Evolutionary conservation across 2,113 vertebrate species (phyloP).

Genomic region (Albula glossodonta): DNA sequence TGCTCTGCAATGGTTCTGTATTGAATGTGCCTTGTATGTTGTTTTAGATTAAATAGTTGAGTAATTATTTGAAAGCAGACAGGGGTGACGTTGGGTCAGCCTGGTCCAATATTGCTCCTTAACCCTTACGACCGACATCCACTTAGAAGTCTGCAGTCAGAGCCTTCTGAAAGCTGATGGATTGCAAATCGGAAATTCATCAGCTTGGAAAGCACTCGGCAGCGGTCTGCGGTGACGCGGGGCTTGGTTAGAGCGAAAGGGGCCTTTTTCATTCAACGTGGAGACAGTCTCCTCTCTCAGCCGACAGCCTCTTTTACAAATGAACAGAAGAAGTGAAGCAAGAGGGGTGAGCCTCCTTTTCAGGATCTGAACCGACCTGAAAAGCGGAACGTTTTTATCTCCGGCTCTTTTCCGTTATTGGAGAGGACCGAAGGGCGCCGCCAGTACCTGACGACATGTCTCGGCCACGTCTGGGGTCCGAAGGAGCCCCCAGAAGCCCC

Average conservation of each 20-base stretch:
- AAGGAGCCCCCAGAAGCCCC: neutral
- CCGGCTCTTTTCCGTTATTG: neutral
- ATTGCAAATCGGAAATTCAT: neutral
- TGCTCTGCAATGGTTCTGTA: neutral
- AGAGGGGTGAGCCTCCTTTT: neutral
- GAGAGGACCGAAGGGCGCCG: neutral
- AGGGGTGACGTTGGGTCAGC: neutral
- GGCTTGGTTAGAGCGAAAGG: neutral
- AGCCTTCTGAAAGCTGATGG: too few species aligned
- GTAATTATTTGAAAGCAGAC: neutral
- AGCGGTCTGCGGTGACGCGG: too few species aligned
- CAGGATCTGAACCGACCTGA: neutral
- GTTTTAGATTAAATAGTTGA: neutral
- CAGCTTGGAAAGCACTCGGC: neutral
- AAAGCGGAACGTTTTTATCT: neutral
- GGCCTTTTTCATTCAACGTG: neutral
- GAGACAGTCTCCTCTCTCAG: neutral
- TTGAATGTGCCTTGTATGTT: neutral
- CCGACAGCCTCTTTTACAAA: neutral
- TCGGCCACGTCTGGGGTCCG: neutral
- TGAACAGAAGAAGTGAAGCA: neutral
- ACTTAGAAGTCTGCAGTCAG: neutral
- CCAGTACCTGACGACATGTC: neutral
- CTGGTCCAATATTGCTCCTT: neutral
- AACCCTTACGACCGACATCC: neutral